A percentile compares a stretch with the other conserved stretches of the same genome.
Evolutionary conservation across 2,888 invertebrate species (phyloP).

Genomic region (Amphipoea lucens): DNA sequence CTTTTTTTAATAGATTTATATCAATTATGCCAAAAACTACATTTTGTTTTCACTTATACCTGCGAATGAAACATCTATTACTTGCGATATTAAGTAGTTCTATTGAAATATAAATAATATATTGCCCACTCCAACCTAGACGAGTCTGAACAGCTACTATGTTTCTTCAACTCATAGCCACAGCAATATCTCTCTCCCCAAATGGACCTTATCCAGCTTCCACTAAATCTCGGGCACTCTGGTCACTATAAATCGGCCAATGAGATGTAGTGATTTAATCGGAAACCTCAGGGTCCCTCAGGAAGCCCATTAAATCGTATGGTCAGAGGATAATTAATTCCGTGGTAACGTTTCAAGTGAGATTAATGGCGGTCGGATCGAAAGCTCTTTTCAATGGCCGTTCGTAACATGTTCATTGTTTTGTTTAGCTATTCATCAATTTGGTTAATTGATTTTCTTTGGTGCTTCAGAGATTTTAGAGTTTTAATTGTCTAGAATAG

Average conservation of each 20-base stretch:
- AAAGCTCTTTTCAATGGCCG: slow-evolving; percentile 85
- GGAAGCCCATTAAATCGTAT: slow-evolving; percentile 90
- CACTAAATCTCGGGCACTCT: slow-evolving; percentile 71
- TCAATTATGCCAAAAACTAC: not conserved
- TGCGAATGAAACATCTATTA: not conserved
- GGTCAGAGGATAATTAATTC: slow-evolving; percentile 90
- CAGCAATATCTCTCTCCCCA: slow-evolving; percentile 43
- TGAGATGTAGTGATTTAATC: slow-evolving; percentile 90
- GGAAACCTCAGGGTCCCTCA: slow-evolving; percentile 88
- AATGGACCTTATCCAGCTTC: slow-evolving; percentile 61
- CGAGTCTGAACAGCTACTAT: not conserved
- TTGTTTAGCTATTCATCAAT: slow-evolving; percentile 69
- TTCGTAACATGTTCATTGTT: slow-evolving; percentile 80
- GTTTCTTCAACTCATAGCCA: slow-evolving; percentile 7
- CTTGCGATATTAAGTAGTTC: not conserved
- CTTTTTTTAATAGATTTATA: not conserved
- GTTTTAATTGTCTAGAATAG: slow-evolving; percentile 1
- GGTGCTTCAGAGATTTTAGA: not conserved
- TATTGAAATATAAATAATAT: not conserved
- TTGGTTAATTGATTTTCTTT: slow-evolving; percentile 63
- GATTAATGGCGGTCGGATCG: slow-evolving; percentile 85
- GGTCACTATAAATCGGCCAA: slow-evolving; percentile 89
- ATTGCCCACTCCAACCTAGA: not conserved
- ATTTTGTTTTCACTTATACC: not conserved
- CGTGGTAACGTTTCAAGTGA: slow-evolving; percentile 87